Evolutionary conservation across 1,140 invertebrate genomes (phyloP), one percentile per base, ranked within the genome.

Genomic region (Leptopilina boulardi): DNA sequence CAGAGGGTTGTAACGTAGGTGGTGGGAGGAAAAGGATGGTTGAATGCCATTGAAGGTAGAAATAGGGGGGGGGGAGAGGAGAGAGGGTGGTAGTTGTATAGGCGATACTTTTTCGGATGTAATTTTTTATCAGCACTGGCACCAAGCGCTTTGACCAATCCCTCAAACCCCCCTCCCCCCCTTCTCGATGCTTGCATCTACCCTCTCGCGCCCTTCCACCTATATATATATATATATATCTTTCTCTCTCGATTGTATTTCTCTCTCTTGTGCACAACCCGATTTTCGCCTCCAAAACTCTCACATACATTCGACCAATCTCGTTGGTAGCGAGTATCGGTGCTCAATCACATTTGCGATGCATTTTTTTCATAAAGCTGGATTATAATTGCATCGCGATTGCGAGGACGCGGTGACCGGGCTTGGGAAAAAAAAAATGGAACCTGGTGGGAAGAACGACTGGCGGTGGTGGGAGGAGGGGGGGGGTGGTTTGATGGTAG

Each of bases 341-440:
- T 89, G 88, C 90, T 90, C 90, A 90, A 90, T 91, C 90, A 90
- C 88, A 90, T 90, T 90, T 90, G 90, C 86, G 88, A 91, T 91
- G 89, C 90, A 91, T 89, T 90, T 89, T 87, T 91, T 90, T 88
- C 88, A 91, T 90, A 91, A 91, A 91, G 89, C 89, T 90, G 90
- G 88, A 90, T 91, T 91, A 91, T 91, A 91, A 91, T 90, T 91
- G 90, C 90, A 89, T 90, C 89, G 88, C 87, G 87, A 91, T 89
- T 88, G 89, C 87, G 88, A 89, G 85, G 85, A 82, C 82, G 80
- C 82, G 82, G 77, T 80, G 80, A 78, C 82, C 83, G 77, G 80
- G 75, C 77, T 77, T 77, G 78, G 86, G n/a, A n/a, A n/a, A 38
- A 38, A 90, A 90, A 88, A 90, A 89, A 90, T 87, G 86, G 86